Percentiles rank a stretch among this genome's conserved stretches.
These are phyloP conservation scores for Heteromormyrus szaboi DNA, from an alignment of 2,797 vertebrate genomes.

Conservation along the genomic window DNA sequence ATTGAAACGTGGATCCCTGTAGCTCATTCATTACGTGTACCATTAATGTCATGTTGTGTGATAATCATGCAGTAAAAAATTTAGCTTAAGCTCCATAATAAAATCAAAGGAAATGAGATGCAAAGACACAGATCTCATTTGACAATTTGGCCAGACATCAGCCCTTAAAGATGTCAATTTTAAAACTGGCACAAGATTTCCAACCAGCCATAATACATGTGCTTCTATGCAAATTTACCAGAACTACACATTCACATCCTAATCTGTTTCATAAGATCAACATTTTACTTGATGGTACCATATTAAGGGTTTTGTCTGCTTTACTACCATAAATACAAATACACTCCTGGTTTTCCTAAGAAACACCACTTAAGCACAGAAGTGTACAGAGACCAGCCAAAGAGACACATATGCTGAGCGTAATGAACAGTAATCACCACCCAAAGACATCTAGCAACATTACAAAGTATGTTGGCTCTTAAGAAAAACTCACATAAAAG, in stretches of 20 bases:
- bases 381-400: not conserved
- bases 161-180: not conserved
- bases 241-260: not conserved
- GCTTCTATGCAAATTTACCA: not conserved
- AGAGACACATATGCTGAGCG: not conserved
- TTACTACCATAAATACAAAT: slow-evolving; percentile 1
- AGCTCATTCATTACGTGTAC: not conserved
- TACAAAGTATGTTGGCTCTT: not conserved
- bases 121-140: not conserved
- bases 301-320: slow-evolving; percentile 1
- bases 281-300: not conserved
- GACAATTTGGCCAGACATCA: not conserved
- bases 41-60: not conserved
- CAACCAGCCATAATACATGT: not conserved
- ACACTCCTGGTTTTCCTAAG: not conserved
- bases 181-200: not conserved
- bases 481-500: not conserved
- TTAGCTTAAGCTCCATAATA: not conserved
- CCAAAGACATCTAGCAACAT: not conserved
- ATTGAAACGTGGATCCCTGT: not conserved
- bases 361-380: slow-evolving; percentile 1
- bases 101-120: not conserved
- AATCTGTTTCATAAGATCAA: not conserved
- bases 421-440: slow-evolving; percentile 5
- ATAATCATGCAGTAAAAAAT: not conserved